Evolutionary conservation across 2,797 vertebrate genomes (phyloP).

Genomic region (Sibirionetta formosa): DNA sequence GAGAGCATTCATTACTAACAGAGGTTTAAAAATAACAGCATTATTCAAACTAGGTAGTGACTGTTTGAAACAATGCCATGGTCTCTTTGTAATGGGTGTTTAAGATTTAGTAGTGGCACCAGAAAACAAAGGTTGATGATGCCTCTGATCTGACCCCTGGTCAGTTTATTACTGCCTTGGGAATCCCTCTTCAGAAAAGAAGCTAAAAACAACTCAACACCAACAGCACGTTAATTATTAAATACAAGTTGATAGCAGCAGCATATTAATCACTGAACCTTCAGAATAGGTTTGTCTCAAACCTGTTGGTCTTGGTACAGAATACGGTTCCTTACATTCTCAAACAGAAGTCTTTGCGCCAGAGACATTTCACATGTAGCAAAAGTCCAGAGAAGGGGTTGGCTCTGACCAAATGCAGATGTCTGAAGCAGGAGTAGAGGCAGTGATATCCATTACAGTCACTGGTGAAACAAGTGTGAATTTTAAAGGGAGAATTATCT

Average conservation of each 20-base stretch:
- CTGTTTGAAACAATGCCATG: neutral
- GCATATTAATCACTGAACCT: neutral
- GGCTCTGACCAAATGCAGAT: neutral
- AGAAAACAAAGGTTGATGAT: neutral
- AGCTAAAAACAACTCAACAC: neutral
- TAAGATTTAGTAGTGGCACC: neutral
- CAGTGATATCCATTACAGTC: neutral
- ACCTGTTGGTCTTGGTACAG: neutral
- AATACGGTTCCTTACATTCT: neutral
- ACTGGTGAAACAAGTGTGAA: neutral
- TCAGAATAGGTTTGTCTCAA: neutral
- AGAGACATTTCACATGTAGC: neutral
- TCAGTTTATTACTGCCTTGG: neutral
- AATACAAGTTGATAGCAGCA: neutral
- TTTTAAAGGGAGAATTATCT: neutral
- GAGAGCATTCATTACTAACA: neutral
- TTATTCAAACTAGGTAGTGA: neutral
- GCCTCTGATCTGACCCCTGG: neutral
- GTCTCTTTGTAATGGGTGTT: neutral
- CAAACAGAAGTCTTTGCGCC: neutral
- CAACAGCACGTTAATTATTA: neutral
- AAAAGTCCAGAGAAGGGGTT: accelerated
- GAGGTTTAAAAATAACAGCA: neutral
- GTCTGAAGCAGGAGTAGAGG: neutral
- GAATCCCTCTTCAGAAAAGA: neutral